Evolutionary conservation across 2,888 invertebrate species (phyloP).

Genomic region (Cantharis flavilabris): DNA sequence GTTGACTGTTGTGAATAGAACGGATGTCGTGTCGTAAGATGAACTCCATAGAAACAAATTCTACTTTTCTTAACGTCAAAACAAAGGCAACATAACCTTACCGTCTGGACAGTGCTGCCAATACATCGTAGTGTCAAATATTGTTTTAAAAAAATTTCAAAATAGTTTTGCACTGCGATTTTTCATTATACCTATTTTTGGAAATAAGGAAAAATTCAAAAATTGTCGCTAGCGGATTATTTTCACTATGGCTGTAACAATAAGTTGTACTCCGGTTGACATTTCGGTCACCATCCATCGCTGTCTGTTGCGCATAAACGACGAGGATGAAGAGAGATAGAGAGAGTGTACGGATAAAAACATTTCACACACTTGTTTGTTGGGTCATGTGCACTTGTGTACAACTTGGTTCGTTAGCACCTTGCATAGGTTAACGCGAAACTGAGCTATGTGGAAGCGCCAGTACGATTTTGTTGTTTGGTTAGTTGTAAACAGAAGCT

Average conservation of each 20-base stretch:
- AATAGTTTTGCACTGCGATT: not conserved
- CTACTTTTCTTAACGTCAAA: not conserved
- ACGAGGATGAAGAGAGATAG: not conserved
- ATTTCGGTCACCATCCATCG: not conserved
- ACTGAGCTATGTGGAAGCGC: not conserved
- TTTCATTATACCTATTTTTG: not conserved
- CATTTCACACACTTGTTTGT: slow-evolving; percentile 4
- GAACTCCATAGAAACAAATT: not conserved
- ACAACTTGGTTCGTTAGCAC: slow-evolving; percentile 16
- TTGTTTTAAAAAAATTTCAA: not conserved
- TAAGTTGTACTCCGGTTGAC: not conserved
- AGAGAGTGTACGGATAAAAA: not conserved
- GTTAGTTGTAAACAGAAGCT: not conserved
- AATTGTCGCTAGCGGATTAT: not conserved
- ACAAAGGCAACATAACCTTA: not conserved
- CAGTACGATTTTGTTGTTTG: not conserved
- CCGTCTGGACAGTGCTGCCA: not conserved
- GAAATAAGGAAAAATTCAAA: not conserved
- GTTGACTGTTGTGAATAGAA: slow-evolving; percentile 53
- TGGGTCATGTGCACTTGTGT: slow-evolving; percentile 18
- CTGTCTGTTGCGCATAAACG: not conserved
- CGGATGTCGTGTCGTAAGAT: slow-evolving; percentile 14
- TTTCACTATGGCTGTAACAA: not conserved
- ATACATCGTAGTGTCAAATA: not conserved
- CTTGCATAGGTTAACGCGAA: not conserved